Percentiles rank a stretch among this genome's conserved stretches.
Conservation (phyloP, 2,113 vertebrate species). For the Uria lomvia region DNA sequence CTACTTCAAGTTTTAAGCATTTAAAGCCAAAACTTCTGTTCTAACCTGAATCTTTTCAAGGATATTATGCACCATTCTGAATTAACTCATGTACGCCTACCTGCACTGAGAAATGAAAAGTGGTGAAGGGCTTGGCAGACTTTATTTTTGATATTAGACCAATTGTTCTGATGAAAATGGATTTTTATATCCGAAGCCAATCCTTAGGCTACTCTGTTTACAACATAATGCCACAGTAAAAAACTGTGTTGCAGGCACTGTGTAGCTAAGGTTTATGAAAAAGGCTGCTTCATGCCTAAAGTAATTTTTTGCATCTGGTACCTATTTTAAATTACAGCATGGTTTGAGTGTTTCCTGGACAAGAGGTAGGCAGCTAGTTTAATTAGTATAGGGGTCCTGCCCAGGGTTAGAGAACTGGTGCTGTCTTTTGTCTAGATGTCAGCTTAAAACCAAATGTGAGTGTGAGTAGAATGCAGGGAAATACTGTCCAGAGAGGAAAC, state of each 20-base stretch:
- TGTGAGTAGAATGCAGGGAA: background rate
- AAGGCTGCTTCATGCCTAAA: background rate
- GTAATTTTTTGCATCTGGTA: background rate
- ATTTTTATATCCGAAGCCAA: background rate
- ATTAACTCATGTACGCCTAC: accelerated
- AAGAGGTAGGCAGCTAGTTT: no score
- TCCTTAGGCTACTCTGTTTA: background rate
- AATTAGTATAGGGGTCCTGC: accelerated
- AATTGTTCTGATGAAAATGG: background rate
- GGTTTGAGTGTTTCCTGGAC: background rate
- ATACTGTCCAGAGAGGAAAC: background rate
- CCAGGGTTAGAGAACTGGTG: background rate
- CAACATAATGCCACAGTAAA: background rate
- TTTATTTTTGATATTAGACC: background rate
- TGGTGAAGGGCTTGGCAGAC: background rate
- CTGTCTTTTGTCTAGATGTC: background rate
- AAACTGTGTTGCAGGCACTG: accelerated
- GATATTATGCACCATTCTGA: accelerated
- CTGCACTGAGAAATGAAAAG: background rate
- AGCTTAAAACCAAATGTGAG: background rate
- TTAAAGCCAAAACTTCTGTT: background rate
- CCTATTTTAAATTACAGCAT: no score
- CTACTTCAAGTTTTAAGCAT: background rate
- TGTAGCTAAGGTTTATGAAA: background rate
- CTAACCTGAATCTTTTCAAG: background rate